Conservation (phyloP, 2,888 invertebrate species). For the Punctoribates punctum region DNA sequence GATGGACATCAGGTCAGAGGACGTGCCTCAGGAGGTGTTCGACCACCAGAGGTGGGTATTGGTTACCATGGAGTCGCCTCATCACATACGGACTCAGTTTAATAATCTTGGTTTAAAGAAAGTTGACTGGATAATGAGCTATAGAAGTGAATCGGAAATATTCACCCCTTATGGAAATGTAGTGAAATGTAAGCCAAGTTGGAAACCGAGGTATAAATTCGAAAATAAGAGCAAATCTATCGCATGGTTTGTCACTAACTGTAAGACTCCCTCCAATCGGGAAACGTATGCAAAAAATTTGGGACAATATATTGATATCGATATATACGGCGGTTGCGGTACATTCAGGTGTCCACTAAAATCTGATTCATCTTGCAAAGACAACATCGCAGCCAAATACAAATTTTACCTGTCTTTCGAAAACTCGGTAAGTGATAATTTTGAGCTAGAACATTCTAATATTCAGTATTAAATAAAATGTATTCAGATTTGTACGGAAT, state of each 20-base stretch:
- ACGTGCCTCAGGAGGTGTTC: background rate
- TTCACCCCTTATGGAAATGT: conserved; percentile 36
- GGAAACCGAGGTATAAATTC: background rate
- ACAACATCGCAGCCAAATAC: conserved; percentile 44
- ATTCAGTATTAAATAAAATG: background rate
- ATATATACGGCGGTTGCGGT: conserved; percentile 42
- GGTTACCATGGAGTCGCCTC: conserved; percentile 36
- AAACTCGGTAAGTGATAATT: conserved; percentile 46
- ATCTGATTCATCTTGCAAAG: background rate
- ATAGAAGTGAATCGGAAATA: conserved; percentile 33
- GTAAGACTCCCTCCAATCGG: conserved; percentile 23
- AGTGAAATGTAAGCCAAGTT: background rate
- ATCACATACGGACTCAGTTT: background rate
- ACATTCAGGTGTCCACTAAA: background rate
- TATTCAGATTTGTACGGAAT: conserved; percentile 47
- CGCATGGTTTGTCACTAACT: conserved; percentile 43
- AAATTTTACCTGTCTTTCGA: conserved; percentile 51
- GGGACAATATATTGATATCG: conserved; percentile 27
- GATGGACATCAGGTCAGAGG: background rate
- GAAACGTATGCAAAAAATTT: conserved; percentile 39
- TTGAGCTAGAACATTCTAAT: no score
- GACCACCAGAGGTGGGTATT: conserved; percentile 32
- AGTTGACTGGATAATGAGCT: conserved; percentile 19
- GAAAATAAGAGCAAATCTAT: conserved; percentile 22
- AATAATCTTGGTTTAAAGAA: background rate